A percentile compares a stretch with the other conserved stretches of the same genome.
phyloP scores from a whole-genome alignment of 2,888 invertebrate genomes.

The Dusona sp. region DNA sequence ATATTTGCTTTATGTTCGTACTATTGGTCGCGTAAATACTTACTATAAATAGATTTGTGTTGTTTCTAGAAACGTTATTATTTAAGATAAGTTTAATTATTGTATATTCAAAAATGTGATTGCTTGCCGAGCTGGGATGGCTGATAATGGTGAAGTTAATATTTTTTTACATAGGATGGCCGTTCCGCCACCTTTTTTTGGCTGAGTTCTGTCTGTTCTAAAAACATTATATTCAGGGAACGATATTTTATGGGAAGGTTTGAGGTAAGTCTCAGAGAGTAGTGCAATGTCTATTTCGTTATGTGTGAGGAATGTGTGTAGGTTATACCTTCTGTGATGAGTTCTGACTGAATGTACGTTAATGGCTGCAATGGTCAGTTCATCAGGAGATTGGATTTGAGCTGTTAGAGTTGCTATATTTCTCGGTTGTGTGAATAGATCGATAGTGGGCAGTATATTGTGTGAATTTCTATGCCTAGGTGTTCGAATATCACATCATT shows the following conservation, averaged over 20 bases:
- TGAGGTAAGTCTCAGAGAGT: conserved; percentile 2
- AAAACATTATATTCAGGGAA: conserved; percentile 59
- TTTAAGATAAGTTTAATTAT: too few relatives aligned
- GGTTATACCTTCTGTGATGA: background rate
- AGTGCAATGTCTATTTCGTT: background rate
- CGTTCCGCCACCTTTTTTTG: conserved; percentile 62
- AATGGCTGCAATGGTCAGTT: background rate
- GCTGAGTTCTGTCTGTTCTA: conserved; percentile 50
- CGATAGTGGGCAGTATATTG: too few relatives aligned
- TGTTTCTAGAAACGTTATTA: too few relatives aligned
- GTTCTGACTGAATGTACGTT: conserved; percentile 8
- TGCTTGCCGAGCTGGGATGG: background rate
- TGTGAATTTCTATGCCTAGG: too few relatives aligned
- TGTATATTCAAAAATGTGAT: too few relatives aligned
- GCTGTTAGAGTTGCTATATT: too few relatives aligned
- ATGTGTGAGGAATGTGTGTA: background rate
- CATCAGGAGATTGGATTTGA: background rate
- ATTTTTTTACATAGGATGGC: conserved; percentile 66
- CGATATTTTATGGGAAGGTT: conserved; percentile 42
- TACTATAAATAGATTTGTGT: too few relatives aligned
- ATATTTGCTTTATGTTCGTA: too few relatives aligned
- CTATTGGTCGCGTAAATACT: too few relatives aligned
- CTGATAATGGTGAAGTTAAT: conserved; percentile 51
- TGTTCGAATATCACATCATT: too few relatives aligned
- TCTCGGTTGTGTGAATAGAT: too few relatives aligned